These are phyloP conservation scores for Quadriops clusia DNA, from an alignment of 2,888 invertebrate genomes.

Conservation along the genomic window DNA sequence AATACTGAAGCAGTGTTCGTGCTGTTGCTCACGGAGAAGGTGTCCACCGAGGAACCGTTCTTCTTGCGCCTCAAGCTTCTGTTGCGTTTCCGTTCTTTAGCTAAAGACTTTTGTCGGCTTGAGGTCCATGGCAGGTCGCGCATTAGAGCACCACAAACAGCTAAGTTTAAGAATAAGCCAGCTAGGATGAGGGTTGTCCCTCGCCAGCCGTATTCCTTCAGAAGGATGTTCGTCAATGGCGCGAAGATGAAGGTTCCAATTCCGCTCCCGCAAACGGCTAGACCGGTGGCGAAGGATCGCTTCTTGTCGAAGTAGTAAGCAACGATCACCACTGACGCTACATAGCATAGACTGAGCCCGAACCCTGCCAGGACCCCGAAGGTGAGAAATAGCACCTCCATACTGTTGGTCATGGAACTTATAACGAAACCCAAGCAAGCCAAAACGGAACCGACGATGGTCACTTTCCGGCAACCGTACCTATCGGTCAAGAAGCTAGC, in stretches of 20 bases:
- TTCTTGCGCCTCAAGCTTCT: slow-evolving; percentile 43
- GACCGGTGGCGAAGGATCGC: slow-evolving; percentile 73
- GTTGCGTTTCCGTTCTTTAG: slow-evolving; percentile 49
- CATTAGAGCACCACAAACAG: slow-evolving; percentile 72
- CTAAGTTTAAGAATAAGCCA: slow-evolving; percentile 68
- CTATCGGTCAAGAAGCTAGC: slow-evolving; percentile 74
- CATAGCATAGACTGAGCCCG: slow-evolving; percentile 75
- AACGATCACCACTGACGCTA: slow-evolving; percentile 82
- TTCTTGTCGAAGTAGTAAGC: slow-evolving; percentile 82
- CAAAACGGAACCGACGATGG: slow-evolving; percentile 65
- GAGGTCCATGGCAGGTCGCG: slow-evolving; percentile 61
- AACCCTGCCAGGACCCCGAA: slow-evolving; percentile 77
- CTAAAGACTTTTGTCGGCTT: slow-evolving; percentile 47
- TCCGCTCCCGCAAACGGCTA: slow-evolving; percentile 79
- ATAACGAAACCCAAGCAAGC: slow-evolving; percentile 67
- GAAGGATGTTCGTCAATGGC: slow-evolving; percentile 60
- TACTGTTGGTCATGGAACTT: slow-evolving; percentile 62
- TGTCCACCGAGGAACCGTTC: slow-evolving; percentile 55
- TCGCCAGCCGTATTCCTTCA: slow-evolving; percentile 72
- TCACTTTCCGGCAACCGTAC: slow-evolving; percentile 69
- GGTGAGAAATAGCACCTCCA: slow-evolving; percentile 67
- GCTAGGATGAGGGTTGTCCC: slow-evolving; percentile 73
- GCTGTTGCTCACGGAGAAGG: slow-evolving; percentile 57
- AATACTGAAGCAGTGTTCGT: slow-evolving; percentile 49
- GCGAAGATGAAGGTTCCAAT: slow-evolving; percentile 82